These are phyloP conservation scores for Varanus komodoensis DNA, from an alignment of 2,113 vertebrate genomes.

Conservation along the genomic window DNA sequence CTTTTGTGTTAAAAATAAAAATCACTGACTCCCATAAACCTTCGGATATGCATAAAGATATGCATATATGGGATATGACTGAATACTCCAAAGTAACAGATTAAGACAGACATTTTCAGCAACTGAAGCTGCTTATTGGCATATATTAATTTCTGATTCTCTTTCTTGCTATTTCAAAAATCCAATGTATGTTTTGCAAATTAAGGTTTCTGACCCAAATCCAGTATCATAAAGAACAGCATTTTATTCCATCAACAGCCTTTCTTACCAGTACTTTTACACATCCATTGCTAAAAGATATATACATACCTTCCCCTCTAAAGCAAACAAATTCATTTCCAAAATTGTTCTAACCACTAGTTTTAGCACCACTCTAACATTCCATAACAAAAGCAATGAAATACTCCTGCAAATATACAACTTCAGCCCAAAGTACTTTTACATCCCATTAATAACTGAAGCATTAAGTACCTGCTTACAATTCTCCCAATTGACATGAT, in stretches of 20 bases:
- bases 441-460: background rate
- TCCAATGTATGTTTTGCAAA: background rate
- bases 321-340: background rate
- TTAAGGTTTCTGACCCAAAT: background rate
- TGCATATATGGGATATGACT: too few species aligned
- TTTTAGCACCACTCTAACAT: background rate
- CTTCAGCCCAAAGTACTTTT: background rate
- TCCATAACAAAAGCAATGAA: background rate
- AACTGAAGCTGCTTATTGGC: background rate
- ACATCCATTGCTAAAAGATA: background rate
- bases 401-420: background rate
- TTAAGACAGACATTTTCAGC: background rate
- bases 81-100: background rate
- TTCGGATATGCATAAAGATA: background rate
- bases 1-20: background rate
- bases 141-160: background rate
- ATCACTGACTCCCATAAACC: background rate
- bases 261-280: background rate
- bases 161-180: background rate
- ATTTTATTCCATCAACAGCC: background rate
- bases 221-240: background rate
- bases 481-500: background rate
- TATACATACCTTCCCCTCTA: background rate
- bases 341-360: background rate
- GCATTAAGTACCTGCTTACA: background rate